These are phyloP conservation scores for Pachycephala philippinensis DNA, from an alignment of 2,113 vertebrate genomes.

Conservation along the genomic window DNA sequence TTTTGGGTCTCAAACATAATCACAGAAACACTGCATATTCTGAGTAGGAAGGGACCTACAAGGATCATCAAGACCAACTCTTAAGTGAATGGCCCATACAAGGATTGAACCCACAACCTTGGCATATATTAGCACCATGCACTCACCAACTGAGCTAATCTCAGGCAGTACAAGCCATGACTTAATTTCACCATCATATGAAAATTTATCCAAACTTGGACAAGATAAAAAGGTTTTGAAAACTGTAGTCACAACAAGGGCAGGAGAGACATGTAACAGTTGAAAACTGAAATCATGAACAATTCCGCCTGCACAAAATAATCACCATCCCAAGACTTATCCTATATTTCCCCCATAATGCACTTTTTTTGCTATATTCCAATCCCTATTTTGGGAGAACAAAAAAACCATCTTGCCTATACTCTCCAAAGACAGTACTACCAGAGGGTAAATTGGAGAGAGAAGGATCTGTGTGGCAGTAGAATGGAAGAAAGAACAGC, in stretches of 20 bases:
- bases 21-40: not conserved
- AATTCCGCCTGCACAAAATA: not conserved
- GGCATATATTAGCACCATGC: not conserved
- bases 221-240: not conserved
- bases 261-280: not conserved
- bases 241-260: not conserved
- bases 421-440: not conserved
- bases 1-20: not conserved
- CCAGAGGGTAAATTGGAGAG: not conserved
- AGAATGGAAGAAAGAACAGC: not conserved
- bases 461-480: not conserved
- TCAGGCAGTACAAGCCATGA: not conserved
- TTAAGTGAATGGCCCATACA: not conserved
- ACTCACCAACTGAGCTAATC: not conserved
- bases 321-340: not conserved
- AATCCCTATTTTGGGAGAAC: not conserved
- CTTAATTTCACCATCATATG: not conserved
- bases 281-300: not conserved
- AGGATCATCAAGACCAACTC: not conserved
- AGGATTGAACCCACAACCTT: not conserved
- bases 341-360: not conserved
- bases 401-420: not conserved
- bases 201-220: not conserved
- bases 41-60: not conserved
- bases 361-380: not conserved